Conservation (phyloP, 35 echinoderm and acorn worm genomes). For the Ophiothrix spiculata region DNA sequence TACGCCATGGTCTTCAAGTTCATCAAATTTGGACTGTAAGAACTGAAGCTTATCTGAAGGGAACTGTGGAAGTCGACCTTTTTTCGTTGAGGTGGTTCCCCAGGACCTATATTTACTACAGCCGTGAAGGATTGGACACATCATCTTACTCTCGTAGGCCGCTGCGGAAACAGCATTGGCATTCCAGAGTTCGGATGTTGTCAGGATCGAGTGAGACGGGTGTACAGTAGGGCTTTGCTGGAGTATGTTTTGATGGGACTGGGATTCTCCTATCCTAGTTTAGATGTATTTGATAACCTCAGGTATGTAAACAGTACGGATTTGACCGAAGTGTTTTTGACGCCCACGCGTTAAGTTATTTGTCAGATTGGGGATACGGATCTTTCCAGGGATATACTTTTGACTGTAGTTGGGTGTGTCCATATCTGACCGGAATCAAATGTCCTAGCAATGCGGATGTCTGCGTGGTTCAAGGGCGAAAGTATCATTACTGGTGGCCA, state of each 20-base stretch:
- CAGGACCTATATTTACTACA: constrained; percentile 59
- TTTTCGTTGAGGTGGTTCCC: constrained; percentile 27
- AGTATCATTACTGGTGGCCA: neutral
- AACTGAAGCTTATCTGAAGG: constrained; percentile 2
- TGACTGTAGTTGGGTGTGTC: neutral
- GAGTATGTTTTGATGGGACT: too few species aligned
- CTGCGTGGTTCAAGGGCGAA: constrained; percentile 14
- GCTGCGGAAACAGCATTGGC: neutral
- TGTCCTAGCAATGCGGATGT: neutral
- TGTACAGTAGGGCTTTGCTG: neutral
- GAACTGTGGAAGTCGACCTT: constrained; percentile 41
- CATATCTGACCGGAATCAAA: neutral
- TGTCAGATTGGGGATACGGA: constrained; percentile 44
- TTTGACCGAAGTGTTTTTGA: constrained; percentile 35
- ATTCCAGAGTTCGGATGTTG: neutral
- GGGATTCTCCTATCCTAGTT: neutral
- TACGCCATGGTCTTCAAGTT: constrained; percentile 37
- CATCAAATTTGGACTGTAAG: constrained; percentile 45
- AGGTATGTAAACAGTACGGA: neutral
- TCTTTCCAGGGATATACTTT: constrained; percentile 17
- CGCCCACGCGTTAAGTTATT: neutral
- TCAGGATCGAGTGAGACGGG: constrained; percentile 32
- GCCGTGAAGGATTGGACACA: constrained; percentile 43
- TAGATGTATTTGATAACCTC: neutral
- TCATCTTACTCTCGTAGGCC: constrained; percentile 15